phyloP scores from a whole-genome alignment of 2,797 vertebrate genomes.

The Antrozous pallidus region DNA sequence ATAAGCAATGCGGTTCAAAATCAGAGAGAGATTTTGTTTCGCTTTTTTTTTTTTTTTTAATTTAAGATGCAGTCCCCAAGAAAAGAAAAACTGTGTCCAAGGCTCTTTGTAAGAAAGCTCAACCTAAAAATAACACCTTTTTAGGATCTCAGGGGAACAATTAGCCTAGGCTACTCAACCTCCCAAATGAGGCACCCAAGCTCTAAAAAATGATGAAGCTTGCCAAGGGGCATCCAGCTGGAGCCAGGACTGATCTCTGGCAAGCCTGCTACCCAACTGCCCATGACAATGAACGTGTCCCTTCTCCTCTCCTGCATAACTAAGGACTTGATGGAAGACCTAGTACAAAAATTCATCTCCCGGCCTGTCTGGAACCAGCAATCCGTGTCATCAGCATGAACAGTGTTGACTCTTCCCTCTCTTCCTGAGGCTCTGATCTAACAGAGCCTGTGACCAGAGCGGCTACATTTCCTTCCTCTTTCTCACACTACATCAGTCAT shows the following conservation, averaged over 20 bases:
- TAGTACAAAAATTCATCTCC: neutral
- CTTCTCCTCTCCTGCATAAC: neutral
- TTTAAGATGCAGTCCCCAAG: neutral
- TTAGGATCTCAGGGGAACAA: neutral
- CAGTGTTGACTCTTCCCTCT: accelerated
- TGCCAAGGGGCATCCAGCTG: accelerated
- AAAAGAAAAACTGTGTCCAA: neutral
- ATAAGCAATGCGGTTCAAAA: neutral
- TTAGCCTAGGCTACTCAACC: neutral
- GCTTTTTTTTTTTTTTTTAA: neutral
- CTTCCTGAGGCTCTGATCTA: neutral
- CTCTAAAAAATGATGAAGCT: neutral
- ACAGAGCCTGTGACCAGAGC: neutral
- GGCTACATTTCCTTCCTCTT: neutral
- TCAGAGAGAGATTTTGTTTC: neutral
- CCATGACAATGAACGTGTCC: too few relatives aligned
- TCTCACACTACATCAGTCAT: neutral
- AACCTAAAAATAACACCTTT: neutral
- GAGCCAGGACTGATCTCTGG: neutral
- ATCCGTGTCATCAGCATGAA: neutral
- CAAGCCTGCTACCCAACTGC: neutral
- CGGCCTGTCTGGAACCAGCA: neutral
- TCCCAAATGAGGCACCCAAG: neutral
- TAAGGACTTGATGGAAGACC: neutral
- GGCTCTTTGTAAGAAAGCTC: neutral